Conservation (phyloP, 2,113 vertebrate species). For the Phylloscopus whistleri region DNA sequence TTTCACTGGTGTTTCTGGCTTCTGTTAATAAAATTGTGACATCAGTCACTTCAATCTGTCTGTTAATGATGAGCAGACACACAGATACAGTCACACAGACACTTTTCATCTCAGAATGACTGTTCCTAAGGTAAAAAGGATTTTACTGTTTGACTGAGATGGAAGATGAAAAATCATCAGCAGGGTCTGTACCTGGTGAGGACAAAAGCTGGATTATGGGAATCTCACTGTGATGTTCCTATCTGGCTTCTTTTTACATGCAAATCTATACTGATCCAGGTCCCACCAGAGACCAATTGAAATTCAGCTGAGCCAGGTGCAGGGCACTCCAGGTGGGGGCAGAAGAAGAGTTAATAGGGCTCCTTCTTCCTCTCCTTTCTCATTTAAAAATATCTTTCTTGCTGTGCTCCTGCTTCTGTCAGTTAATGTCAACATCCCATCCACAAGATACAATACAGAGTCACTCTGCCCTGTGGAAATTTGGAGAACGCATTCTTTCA, state of each 20-base stretch:
- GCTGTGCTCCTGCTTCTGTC: background rate
- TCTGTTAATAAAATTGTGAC: background rate
- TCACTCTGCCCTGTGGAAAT: conserved; percentile 40
- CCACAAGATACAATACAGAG: background rate
- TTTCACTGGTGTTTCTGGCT: conserved; percentile 8
- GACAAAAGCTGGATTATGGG: background rate
- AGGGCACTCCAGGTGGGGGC: background rate
- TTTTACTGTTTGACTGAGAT: background rate
- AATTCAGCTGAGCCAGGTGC: background rate
- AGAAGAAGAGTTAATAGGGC: background rate
- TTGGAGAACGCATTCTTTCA: conserved; percentile 8
- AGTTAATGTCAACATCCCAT: background rate
- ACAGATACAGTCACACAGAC: background rate
- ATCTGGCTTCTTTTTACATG: background rate
- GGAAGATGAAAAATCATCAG: background rate
- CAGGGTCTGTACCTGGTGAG: background rate
- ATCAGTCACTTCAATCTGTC: background rate
- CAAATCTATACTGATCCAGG: background rate
- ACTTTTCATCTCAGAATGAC: background rate
- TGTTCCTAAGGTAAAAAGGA: background rate
- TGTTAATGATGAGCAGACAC: background rate
- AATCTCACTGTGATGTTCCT: background rate
- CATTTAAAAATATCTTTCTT: conserved; percentile 7
- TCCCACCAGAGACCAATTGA: background rate
- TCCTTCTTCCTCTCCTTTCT: background rate